Conservation (phyloP, 2,797 vertebrate genomes). For the Megalops cyprinoides region DNA sequence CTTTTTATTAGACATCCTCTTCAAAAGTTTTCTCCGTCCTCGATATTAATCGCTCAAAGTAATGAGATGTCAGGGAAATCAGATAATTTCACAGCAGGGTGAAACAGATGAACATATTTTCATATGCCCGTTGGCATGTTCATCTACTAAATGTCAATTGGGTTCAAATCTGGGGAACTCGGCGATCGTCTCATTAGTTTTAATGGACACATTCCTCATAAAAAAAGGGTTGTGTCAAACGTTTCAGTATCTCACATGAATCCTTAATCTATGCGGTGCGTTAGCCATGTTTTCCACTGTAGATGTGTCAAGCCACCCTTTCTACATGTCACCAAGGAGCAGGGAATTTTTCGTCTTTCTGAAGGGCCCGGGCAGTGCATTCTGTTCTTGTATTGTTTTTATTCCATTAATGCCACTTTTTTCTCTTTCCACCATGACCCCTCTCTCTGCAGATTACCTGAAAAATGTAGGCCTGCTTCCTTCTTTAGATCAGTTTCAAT, state of each 20-base stretch:
- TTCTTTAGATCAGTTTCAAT: constrained; percentile 26
- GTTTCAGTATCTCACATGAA: constrained; percentile 26
- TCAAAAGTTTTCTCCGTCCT: constrained; percentile 29
- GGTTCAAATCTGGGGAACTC: constrained; percentile 46
- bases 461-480: constrained; percentile 19
- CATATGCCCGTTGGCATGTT: constrained; percentile 41
- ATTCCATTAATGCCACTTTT: constrained; percentile 8
- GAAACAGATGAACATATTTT: constrained; percentile 40
- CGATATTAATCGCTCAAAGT: constrained; percentile 58
- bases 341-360: not conserved
- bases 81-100: constrained; percentile 51
- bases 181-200: constrained; percentile 59
- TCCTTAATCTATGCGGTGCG: not conserved
- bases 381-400: not conserved
- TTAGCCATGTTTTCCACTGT: not conserved
- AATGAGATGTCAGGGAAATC: constrained; percentile 64
- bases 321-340: not conserved
- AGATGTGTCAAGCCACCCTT: not conserved
- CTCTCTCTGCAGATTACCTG: constrained; percentile 29
- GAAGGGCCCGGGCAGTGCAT: not conserved
- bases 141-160: constrained; percentile 54
- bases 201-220: constrained; percentile 49
- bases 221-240: constrained; percentile 36
- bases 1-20: constrained; percentile 22
- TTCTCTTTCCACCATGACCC: constrained; percentile 4